Percentiles rank a stretch among this genome's conserved stretches.
phyloP scores from a whole-genome alignment of 2,797 vertebrate species.

The Sebastes glaucus region DNA sequence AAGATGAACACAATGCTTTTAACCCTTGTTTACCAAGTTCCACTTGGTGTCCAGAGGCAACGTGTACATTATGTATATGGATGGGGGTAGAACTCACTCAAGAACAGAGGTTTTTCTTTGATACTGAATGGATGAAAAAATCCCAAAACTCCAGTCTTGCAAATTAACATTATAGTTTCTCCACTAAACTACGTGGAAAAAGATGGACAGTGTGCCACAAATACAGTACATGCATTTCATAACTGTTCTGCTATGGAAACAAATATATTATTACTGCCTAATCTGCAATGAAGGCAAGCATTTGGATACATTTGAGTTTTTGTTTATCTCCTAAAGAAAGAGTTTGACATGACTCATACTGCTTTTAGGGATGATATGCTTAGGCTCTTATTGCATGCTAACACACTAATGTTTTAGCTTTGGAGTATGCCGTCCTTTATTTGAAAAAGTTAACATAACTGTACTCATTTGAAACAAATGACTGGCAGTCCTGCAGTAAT shows the following conservation, averaged over 20 bases:
- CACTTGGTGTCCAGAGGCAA: not conserved
- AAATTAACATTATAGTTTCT: not conserved
- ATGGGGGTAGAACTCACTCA: not conserved
- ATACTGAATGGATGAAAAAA: not conserved
- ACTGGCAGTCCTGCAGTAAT: not conserved
- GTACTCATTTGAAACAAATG: not conserved
- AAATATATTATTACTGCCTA: not conserved
- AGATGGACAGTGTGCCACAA: not conserved
- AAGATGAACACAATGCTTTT: not conserved
- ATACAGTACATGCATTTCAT: not conserved
- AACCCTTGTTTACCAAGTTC: not conserved
- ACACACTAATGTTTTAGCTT: not conserved
- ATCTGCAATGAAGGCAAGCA: not conserved
- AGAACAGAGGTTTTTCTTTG: not conserved
- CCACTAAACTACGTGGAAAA: not conserved
- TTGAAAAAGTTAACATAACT: not conserved
- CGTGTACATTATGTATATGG: not conserved
- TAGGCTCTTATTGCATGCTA: not conserved
- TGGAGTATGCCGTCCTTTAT: not conserved
- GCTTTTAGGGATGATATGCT: not conserved
- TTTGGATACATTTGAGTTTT: not conserved
- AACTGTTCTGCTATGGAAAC: not conserved
- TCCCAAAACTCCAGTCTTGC: not conserved
- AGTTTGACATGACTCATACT: not conserved
- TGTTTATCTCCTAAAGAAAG: not conserved